Evolutionary conservation across 2,888 invertebrate species (phyloP).

Genomic region (Caenorhabditis macrosperma): DNA sequence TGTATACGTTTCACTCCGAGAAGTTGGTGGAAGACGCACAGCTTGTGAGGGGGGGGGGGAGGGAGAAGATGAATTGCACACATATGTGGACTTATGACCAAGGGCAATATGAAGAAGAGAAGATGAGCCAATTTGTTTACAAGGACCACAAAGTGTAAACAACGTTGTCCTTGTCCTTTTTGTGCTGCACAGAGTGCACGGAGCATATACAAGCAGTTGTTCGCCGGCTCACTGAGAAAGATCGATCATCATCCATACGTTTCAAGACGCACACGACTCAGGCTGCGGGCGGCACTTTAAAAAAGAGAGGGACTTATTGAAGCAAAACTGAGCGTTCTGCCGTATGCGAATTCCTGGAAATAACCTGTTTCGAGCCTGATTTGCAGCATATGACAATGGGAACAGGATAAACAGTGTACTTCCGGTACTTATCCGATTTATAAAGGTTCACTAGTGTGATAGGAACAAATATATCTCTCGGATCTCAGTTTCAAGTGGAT

Average conservation of each 20-base stretch:
- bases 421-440: too few species aligned
- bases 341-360: too few species aligned
- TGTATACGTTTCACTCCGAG: conserved; percentile 40
- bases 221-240: conserved; percentile 15
- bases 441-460: too few species aligned
- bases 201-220: conserved; percentile 48
- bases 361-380: too few species aligned
- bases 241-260: conserved; percentile 40
- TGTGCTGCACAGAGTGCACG: conserved; percentile 39
- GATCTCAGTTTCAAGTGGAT: too few species aligned
- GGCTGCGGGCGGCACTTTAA: conserved; percentile 20
- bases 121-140: conserved; percentile 48
- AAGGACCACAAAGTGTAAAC: conserved; percentile 40
- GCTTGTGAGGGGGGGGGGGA: too few species aligned
- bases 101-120: conserved; percentile 18
- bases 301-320: not conserved
- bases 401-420: too few species aligned
- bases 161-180: conserved; percentile 43
- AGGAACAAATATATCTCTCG: too few species aligned
- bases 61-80: conserved; percentile 23
- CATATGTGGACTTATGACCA: conserved; percentile 50
- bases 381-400: too few species aligned
- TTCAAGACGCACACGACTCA: too few species aligned
- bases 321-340: too few species aligned
- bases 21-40: too few species aligned